Percentiles rank a stretch among this genome's conserved stretches.
Evolutionary conservation across 2,797 vertebrate species (phyloP).

Genomic region (Hafferia zeledoni): DNA sequence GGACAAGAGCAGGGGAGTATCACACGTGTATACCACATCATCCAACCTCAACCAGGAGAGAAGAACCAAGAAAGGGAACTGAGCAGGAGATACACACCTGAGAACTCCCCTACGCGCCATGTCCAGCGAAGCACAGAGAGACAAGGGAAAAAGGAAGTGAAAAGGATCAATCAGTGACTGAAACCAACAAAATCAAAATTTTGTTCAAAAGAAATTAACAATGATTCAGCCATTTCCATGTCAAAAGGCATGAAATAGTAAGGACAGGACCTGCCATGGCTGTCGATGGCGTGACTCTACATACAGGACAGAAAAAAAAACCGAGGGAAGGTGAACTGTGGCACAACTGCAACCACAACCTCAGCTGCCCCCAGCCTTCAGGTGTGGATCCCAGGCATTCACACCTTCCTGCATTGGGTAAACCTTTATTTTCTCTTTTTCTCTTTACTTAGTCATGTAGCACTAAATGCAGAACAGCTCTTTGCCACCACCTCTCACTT

Average conservation of each 20-base stretch:
- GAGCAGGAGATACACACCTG: conserved; percentile 93
- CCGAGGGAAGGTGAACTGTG: background rate
- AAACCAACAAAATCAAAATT: conserved; percentile 76
- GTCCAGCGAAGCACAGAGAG: conserved; percentile 88
- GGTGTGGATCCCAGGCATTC: background rate
- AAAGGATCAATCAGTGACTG: conserved; percentile 86
- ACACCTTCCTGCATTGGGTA: background rate
- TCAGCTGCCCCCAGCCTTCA: background rate
- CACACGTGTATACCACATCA: conserved; percentile 60
- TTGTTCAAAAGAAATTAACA: conserved; percentile 62
- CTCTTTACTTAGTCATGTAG: background rate
- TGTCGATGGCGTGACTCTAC: conserved; percentile 49
- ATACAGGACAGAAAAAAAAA: background rate
- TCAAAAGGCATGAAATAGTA: conserved; percentile 70
- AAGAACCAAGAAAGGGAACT: conserved; percentile 68
- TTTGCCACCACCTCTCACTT: background rate
- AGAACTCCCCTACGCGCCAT: conserved; percentile 95
- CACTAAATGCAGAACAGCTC: background rate
- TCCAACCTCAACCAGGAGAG: conserved; percentile 3
- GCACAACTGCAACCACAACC: background rate
- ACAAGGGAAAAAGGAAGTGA: conserved; percentile 75
- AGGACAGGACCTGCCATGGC: conserved; percentile 51
- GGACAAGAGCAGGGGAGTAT: conserved; percentile 71
- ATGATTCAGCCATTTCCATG: conserved; percentile 69
- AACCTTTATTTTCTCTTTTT: background rate